Evolutionary conservation across 2,888 invertebrate genomes (phyloP).

Genomic region (Patella depressa): DNA sequence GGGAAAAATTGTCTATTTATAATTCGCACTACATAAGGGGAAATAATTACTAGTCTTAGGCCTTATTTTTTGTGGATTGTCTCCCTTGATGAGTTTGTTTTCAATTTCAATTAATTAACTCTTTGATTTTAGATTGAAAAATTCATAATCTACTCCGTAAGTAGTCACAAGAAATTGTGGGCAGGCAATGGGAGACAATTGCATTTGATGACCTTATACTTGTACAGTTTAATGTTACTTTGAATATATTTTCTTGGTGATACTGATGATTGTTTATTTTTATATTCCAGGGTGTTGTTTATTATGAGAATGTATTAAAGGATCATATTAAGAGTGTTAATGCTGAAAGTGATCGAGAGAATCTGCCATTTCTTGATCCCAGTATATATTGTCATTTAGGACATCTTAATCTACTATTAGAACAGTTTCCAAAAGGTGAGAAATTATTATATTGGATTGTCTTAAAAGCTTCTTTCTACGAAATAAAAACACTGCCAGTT

Average conservation of each 20-base stretch:
- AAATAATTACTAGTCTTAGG: too few relatives aligned
- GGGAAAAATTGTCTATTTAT: too few relatives aligned
- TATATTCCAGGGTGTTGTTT: slow-evolving; percentile 54
- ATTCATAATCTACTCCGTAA: too few relatives aligned
- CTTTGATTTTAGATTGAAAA: too few relatives aligned
- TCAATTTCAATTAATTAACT: too few relatives aligned
- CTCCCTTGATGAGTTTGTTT: too few relatives aligned
- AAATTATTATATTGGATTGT: too few relatives aligned
- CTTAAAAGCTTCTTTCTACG: too few relatives aligned
- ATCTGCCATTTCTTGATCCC: slow-evolving; percentile 71
- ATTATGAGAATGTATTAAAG: slow-evolving; percentile 55
- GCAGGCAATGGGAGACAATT: not conserved
- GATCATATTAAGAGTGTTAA: slow-evolving; percentile 32
- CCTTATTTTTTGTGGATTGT: too few relatives aligned
- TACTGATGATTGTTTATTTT: not conserved
- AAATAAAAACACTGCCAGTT: too few relatives aligned
- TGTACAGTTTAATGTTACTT: not conserved
- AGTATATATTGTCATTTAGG: slow-evolving; percentile 95
- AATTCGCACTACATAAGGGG: too few relatives aligned
- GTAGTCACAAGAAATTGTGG: too few relatives aligned
- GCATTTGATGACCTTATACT: not conserved
- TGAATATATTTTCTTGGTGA: slow-evolving; percentile 9
- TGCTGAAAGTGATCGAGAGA: slow-evolving; percentile 31
- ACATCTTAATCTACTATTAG: slow-evolving; percentile 92
- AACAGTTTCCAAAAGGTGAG: slow-evolving; percentile 94